Percentiles rank a stretch among this genome's conserved stretches.
Conservation (phyloP, 2,797 vertebrate species). For the Avahi laniger region DNA sequence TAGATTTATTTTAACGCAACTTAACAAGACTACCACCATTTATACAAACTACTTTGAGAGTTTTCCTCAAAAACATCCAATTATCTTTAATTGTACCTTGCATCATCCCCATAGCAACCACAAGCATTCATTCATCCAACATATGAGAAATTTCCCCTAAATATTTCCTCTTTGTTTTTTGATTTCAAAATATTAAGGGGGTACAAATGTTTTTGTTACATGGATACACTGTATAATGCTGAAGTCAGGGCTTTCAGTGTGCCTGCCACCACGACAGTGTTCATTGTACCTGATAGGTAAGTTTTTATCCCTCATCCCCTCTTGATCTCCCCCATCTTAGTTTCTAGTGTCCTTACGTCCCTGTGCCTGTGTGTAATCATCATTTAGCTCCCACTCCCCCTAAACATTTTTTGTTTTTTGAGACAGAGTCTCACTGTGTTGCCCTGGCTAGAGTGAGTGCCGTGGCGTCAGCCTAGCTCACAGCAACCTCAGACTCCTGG, state of each 20-base stretch:
- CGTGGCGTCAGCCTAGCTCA: too few relatives aligned
- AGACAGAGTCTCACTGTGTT: too few relatives aligned
- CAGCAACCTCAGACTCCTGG: too few relatives aligned
- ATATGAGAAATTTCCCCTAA: background rate
- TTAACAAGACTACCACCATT: slow-evolving; percentile 75
- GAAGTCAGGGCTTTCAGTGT: background rate
- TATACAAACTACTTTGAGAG: slow-evolving; percentile 72
- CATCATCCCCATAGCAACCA: slow-evolving; percentile 66
- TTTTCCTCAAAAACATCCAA: slow-evolving; percentile 70
- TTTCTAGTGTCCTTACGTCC: background rate
- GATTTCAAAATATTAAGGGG: background rate
- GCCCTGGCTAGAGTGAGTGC: too few relatives aligned
- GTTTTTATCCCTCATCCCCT: background rate
- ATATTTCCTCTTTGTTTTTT: slow-evolving; percentile 14
- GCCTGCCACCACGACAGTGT: background rate
- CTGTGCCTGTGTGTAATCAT: background rate
- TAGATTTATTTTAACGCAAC: slow-evolving; percentile 54
- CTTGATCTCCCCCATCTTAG: background rate
- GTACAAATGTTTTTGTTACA: background rate
- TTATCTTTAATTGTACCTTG: slow-evolving; percentile 75
- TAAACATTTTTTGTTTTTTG: background rate
- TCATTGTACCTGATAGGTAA: background rate
- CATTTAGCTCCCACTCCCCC: background rate
- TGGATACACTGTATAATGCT: background rate
- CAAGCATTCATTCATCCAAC: slow-evolving; percentile 1